Conservation (phyloP, 2,797 vertebrate genomes). For the Discoglossus pictus region DNA sequence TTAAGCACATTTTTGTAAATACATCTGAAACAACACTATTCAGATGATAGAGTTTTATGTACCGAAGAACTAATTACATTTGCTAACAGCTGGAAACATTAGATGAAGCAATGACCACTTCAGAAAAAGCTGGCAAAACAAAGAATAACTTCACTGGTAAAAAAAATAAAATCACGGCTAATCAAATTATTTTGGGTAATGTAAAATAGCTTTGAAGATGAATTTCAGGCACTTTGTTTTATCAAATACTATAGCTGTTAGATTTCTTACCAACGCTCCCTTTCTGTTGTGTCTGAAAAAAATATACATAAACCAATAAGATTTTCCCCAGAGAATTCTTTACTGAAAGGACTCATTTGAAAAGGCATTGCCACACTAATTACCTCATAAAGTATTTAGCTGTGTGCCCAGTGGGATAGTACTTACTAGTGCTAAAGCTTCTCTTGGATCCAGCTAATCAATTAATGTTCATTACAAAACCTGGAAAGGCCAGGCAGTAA, state of each 20-base stretch:
- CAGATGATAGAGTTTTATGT: slow-evolving; percentile 62
- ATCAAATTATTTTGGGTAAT: background rate
- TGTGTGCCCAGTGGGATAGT: slow-evolving; percentile 83
- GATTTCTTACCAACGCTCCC: slow-evolving; percentile 58
- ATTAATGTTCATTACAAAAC: slow-evolving; percentile 91
- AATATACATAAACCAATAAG: slow-evolving; percentile 70
- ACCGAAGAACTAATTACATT: slow-evolving; percentile 54
- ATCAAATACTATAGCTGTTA: slow-evolving; percentile 57
- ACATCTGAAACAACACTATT: slow-evolving; percentile 62
- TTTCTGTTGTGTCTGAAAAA: slow-evolving; percentile 67
- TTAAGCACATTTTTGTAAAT: slow-evolving; percentile 58
- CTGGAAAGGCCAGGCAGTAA: slow-evolving; percentile 67
- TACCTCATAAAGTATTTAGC: slow-evolving; percentile 98
- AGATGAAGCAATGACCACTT: slow-evolving; percentile 54
- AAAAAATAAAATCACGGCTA: no score
- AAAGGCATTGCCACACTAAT: slow-evolving; percentile 90
- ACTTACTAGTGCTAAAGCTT: slow-evolving; percentile 82
- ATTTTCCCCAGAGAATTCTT: slow-evolving; percentile 73
- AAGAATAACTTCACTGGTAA: background rate
- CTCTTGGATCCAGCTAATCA: slow-evolving; percentile 90
- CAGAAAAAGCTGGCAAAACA: background rate
- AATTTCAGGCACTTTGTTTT: slow-evolving; percentile 61
- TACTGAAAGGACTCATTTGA: slow-evolving; percentile 82
- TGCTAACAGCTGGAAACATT: slow-evolving; percentile 58
- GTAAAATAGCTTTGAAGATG: slow-evolving; percentile 18